These are phyloP conservation scores for Chaetorhynchus papuensis DNA, from an alignment of 2,113 vertebrate species.

Conservation along the genomic window DNA sequence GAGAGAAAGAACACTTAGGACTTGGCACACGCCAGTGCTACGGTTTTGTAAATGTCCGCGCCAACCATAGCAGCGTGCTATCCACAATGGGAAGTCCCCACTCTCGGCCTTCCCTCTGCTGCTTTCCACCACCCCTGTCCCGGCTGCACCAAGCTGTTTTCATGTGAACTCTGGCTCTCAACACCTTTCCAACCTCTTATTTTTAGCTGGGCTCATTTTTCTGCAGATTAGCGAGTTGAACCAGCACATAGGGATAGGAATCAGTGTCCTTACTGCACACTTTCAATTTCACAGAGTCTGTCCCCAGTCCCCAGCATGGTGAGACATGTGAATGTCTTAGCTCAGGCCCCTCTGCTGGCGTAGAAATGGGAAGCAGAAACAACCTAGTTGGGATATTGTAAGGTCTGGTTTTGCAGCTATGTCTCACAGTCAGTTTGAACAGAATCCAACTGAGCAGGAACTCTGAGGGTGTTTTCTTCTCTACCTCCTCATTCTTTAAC, in stretches of 20 bases:
- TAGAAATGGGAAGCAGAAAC: neutral
- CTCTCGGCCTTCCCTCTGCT: neutral
- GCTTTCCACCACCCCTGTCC: neutral
- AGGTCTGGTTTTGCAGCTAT: neutral
- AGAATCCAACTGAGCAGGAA: neutral
- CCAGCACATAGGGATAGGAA: neutral
- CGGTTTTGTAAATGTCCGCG: accelerated
- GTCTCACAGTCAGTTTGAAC: neutral
- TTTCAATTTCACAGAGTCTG: neutral
- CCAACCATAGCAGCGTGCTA: accelerated
- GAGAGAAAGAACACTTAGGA: neutral
- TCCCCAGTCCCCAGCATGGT: neutral
- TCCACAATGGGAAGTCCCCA: neutral
- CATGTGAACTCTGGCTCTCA: neutral
- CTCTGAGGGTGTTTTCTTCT: neutral
- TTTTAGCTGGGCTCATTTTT: neutral
- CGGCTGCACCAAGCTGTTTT: neutral
- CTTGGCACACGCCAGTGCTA: neutral
- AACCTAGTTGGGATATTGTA: neutral
- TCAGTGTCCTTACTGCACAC: neutral
- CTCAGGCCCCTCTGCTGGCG: neutral
- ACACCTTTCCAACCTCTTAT: neutral
- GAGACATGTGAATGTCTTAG: neutral
- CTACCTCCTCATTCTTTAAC: neutral
- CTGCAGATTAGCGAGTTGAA: neutral